Conservation (phyloP, 2,888 invertebrate species). For the Plagiodera versicolora region DNA sequence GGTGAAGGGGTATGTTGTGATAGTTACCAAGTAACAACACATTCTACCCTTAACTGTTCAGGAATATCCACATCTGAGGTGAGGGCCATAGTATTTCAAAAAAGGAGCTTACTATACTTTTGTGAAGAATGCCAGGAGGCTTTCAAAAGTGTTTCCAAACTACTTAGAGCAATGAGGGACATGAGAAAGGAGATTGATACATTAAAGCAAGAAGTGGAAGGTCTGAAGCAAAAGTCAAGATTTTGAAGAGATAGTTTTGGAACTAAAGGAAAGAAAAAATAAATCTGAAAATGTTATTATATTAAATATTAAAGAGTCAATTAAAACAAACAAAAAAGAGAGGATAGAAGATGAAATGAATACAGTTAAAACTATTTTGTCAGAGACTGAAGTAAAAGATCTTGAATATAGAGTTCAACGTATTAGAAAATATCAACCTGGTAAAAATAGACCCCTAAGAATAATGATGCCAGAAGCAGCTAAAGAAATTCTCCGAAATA, state of each 20-base stretch:
- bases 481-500: constrained; percentile 10
- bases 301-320: constrained; percentile 7
- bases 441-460: neutral
- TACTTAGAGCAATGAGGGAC: constrained; percentile 6
- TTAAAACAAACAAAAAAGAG: constrained; percentile 9
- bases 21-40: constrained; percentile 11
- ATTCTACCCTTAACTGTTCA: constrained; percentile 11
- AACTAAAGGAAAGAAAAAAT: constrained; percentile 7
- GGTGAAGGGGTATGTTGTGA: constrained; percentile 8
- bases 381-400: constrained; percentile 10
- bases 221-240: neutral
- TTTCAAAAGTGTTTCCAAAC: constrained; percentile 7
- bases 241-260: constrained; percentile 10
- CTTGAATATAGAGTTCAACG: constrained; percentile 10
- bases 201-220: constrained; percentile 5
- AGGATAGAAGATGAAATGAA: constrained; percentile 14
- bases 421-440: constrained; percentile 11
- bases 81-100: constrained; percentile 12
- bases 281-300: constrained; percentile 9
- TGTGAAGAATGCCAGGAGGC: constrained; percentile 9
- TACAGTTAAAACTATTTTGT: constrained; percentile 6
- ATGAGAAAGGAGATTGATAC: constrained; percentile 9
- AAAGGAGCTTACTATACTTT: constrained; percentile 8
- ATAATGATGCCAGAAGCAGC: constrained; percentile 9
- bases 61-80: constrained; percentile 10